phyloP scores from a whole-genome alignment of 2,797 vertebrate species.

The Diplodus puntazzo region DNA sequence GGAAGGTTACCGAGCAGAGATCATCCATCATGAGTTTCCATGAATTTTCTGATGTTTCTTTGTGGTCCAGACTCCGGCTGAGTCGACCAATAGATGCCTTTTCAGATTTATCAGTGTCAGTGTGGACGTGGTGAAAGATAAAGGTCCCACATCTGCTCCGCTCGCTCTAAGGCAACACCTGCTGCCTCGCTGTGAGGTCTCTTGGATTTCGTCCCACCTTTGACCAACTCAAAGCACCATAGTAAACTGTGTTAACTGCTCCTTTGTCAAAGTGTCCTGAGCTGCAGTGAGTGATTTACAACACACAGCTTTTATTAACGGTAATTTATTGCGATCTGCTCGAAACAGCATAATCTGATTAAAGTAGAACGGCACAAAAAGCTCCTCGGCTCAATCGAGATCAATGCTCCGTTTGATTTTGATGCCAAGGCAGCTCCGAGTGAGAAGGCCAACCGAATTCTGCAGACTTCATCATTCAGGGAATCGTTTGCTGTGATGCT shows the following conservation, averaged over 20 bases:
- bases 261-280: slow-evolving; percentile 50
- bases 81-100: not conserved
- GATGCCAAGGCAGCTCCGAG: slow-evolving; percentile 4
- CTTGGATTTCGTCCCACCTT: slow-evolving; percentile 60
- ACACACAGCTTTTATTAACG: slow-evolving; percentile 46
- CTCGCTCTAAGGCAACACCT: slow-evolving; percentile 66
- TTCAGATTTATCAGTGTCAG: slow-evolving; percentile 6
- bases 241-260: slow-evolving; percentile 63
- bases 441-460: slow-evolving; percentile 18
- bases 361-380: slow-evolving; percentile 39
- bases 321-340: slow-evolving; percentile 59
- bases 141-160: slow-evolving; percentile 61
- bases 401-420: slow-evolving; percentile 32
- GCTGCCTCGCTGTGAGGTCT: slow-evolving; percentile 62
- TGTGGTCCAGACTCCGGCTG: not conserved
- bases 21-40: not conserved
- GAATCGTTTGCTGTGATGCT: slow-evolving; percentile 12
- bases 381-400: slow-evolving; percentile 20
- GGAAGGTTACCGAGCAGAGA: not conserved
- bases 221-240: slow-evolving; percentile 67
- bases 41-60: not conserved
- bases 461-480: slow-evolving; percentile 32
- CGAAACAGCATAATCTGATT: slow-evolving; percentile 53
- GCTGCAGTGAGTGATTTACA: slow-evolving; percentile 59
- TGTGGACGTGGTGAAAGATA: slow-evolving; percentile 18